A percentile compares a stretch with the other conserved stretches of the same genome.
Conservation (phyloP, 2,888 invertebrate species). For the Idaea straminata region DNA sequence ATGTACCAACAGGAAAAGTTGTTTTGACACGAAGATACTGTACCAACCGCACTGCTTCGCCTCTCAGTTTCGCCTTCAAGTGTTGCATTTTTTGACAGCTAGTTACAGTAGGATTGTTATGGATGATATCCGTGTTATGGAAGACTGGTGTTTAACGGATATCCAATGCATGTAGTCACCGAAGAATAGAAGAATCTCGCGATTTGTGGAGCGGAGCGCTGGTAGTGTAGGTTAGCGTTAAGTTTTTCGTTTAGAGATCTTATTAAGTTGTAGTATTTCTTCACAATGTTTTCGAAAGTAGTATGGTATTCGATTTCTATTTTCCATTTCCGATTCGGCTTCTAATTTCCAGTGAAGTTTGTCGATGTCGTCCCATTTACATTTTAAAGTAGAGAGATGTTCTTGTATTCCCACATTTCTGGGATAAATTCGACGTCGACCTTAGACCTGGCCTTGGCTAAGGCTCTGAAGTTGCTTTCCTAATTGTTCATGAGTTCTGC, state of each 20-base stretch:
- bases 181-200: conserved; percentile 19
- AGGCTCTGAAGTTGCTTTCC: background rate
- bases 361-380: background rate
- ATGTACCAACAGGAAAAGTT: conserved; percentile 28
- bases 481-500: background rate
- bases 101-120: conserved; percentile 18
- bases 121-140: conserved; percentile 15
- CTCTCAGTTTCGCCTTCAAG: conserved; percentile 6
- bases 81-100: conserved; percentile 20
- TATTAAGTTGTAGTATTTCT: conserved; percentile 1
- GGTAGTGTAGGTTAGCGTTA: background rate
- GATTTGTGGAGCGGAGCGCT: conserved; percentile 13
- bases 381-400: no score
- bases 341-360: background rate
- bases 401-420: background rate
- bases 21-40: conserved; percentile 22
- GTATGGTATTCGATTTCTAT: background rate
- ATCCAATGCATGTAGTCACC: conserved; percentile 20
- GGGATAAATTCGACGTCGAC: conserved; percentile 5
- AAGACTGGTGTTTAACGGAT: conserved; percentile 25
- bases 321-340: no score
- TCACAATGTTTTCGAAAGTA: background rate
- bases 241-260: conserved; percentile 9
- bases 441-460: conserved; percentile 3
- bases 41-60: conserved; percentile 21